Base-by-base conservation (phyloP, 2,888 invertebrate genomes). In the Rhorus exstirpatorius region DNA sequence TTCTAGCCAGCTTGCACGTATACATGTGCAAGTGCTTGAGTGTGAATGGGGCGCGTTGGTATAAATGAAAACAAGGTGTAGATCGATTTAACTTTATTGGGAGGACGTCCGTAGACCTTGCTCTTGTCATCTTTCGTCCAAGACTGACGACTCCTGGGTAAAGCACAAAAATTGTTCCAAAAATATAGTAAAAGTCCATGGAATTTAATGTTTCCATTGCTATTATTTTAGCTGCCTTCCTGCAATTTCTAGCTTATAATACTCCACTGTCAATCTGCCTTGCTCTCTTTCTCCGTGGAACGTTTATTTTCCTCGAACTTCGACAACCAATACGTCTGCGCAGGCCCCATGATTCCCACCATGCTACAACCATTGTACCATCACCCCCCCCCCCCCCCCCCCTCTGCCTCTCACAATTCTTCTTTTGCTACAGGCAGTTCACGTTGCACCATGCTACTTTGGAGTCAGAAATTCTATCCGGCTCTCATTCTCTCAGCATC, bases 41-140 rank as follows among this genome's bases (percentile, higher is more conserved):
- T 31, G 41, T 46, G 31, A 44, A 67, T 49, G 38, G 49, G 51
- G 51, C 17, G 67, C 24, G 53, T 55, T 55, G 49, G 60, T 61
- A 49, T 31, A 55, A 77, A 41, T 70, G 76, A 70, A 71, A 81
- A 81, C 63, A 80, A 70, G 31, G 31, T 31, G 31, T 31, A 31
- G 31, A 2, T 31, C 31, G 3, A 31, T 31, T 31, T 31, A 6
- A 31, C 31, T 31, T 3, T 31, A 6, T 31, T 31, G 6, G 31
- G 6, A 31, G 3, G 31, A 31, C n/a, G n/a, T 31, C 31, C 3
- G 6, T 6, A 31, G 31, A 31, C n/a, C n/a, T n/a, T n/a, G n/a
- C n/a, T n/a, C n/a, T n/a, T n/a, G n/a, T n/a, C n/a, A n/a, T n/a
- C n/a, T n/a, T n/a, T n/a, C n/a, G n/a, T n/a, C n/a, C n/a, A n/a